A percentile compares a stretch with the other conserved stretches of the same genome.
Evolutionary conservation across 2,113 vertebrate species (phyloP).

Genomic region (Parotia lawesii): DNA sequence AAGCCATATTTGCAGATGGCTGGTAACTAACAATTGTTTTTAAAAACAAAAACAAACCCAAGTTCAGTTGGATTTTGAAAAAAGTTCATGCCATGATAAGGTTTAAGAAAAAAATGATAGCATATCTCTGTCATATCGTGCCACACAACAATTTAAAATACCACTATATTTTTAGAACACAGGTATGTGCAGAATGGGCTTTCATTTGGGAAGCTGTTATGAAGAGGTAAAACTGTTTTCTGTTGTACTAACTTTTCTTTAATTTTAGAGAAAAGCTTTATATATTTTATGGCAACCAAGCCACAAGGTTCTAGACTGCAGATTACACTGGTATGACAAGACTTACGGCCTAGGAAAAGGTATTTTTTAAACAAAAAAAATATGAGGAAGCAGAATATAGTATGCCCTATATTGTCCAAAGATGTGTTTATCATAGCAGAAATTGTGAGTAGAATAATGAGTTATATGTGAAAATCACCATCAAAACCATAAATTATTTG

Average conservation of each 20-base stretch:
- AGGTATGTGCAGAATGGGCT: not conserved
- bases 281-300: not conserved
- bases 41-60: not conserved
- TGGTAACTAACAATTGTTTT: not conserved
- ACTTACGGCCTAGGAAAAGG: not conserved
- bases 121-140: not conserved
- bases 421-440: not conserved
- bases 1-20: not conserved
- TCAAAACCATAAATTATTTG: not conserved
- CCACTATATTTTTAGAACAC: not conserved
- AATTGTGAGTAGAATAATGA: not conserved
- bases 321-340: not conserved
- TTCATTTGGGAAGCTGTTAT: not conserved
- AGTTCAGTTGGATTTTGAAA: not conserved
- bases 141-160: not conserved
- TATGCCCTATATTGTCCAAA: not conserved
- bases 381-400: not conserved
- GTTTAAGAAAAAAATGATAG: not conserved
- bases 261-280: conserved; percentile 5
- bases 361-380: not conserved
- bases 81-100: not conserved
- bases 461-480: not conserved
- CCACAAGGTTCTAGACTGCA: not conserved
- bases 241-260: not conserved
- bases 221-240: not conserved